Evolutionary conservation across 2,113 vertebrate genomes (phyloP).

Genomic region (Halichoerus grypus): DNA sequence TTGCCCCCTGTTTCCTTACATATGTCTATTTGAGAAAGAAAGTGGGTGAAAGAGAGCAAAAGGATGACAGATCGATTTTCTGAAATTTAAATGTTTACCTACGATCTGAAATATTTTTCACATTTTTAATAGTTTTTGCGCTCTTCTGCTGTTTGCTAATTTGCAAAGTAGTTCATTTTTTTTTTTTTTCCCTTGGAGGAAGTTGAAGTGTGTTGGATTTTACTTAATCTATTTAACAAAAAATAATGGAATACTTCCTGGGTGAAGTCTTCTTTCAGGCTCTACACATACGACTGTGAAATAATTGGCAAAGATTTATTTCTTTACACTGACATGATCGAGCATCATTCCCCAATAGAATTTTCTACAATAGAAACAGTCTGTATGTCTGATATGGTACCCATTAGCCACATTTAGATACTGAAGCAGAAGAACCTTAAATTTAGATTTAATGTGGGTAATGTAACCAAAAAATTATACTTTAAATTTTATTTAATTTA

Average conservation of each 20-base stretch:
- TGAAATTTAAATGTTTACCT: slow-evolving; percentile 3
- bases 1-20: background rate
- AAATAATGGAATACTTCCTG: background rate
- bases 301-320: background rate
- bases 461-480: background rate
- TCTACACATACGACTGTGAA: background rate
- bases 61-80: background rate
- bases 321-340: background rate
- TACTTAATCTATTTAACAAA: background rate
- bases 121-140: background rate
- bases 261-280: background rate
- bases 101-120: background rate
- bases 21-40: background rate
- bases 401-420: background rate
- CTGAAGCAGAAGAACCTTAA: background rate
- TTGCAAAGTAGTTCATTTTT: background rate
- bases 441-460: background rate
- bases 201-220: background rate
- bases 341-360: background rate
- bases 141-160: background rate
- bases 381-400: background rate
- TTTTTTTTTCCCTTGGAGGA: background rate
- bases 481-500: slow-evolving; percentile 14
- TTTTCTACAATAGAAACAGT: background rate
- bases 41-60: background rate